Percentiles rank a stretch among this genome's conserved stretches.
Conservation (phyloP, 2,113 vertebrate species). For the Sturnira hondurensis region DNA sequence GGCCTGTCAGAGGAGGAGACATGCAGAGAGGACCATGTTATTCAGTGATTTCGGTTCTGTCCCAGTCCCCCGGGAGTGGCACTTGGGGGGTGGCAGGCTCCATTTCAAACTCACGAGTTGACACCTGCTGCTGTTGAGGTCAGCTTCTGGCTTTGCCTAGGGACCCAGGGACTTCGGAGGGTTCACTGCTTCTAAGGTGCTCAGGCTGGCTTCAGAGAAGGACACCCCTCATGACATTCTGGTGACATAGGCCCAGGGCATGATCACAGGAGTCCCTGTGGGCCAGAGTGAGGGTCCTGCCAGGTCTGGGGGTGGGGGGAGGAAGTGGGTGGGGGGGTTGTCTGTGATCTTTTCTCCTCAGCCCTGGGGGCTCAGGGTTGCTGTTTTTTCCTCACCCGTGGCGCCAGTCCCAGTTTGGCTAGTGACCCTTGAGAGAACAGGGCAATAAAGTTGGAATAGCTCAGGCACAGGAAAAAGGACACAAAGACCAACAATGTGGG, state of each 20-base stretch:
- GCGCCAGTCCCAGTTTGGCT: constrained; percentile 37
- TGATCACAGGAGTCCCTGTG: fast-evolving
- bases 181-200: background rate
- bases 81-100: background rate
- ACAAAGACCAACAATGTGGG: constrained; percentile 28
- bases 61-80: fast-evolving
- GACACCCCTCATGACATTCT: background rate
- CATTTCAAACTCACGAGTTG: background rate
- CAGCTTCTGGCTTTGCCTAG: background rate
- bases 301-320: no score
- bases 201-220: background rate
- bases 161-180: background rate
- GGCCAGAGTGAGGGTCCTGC: background rate
- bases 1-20: fast-evolving
- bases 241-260: background rate
- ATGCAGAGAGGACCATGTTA: fast-evolving
- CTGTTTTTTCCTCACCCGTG: background rate
- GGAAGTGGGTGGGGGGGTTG: background rate
- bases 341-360: background rate
- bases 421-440: constrained; percentile 16
- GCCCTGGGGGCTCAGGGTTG: no score
- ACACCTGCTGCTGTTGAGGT: background rate
- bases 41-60: fast-evolving
- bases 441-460: background rate
- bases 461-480: constrained; percentile 51